Conservation (phyloP, 2,113 vertebrate genomes). For the Antechinus flavipes region DNA sequence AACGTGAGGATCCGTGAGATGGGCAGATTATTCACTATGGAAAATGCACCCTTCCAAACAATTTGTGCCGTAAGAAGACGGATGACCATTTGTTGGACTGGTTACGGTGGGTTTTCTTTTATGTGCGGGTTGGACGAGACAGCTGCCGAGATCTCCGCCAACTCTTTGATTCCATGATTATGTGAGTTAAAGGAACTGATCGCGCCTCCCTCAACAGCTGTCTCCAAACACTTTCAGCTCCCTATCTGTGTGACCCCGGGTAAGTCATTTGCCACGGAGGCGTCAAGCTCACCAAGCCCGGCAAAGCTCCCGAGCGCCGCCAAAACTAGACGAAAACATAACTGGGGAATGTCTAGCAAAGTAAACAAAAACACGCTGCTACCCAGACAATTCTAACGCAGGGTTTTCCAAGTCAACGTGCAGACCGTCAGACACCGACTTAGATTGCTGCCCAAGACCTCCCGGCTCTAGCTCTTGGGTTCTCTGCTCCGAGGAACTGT, state of each 20-base stretch:
- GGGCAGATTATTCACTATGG: background rate
- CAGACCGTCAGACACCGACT: background rate
- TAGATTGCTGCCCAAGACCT: background rate
- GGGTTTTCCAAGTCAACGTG: background rate
- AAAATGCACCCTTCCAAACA: background rate
- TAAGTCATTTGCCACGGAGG: background rate
- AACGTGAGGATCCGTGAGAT: background rate
- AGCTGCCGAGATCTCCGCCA: background rate
- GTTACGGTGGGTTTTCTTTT: background rate
- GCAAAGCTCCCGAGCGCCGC: background rate
- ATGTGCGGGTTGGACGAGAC: background rate
- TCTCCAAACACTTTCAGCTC: background rate
- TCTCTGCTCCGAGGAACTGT: background rate
- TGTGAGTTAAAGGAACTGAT: background rate
- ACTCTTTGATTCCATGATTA: background rate
- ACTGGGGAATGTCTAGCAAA: background rate
- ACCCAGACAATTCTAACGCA: background rate
- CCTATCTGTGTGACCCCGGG: background rate
- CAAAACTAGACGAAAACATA: background rate
- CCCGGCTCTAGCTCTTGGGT: background rate
- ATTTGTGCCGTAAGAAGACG: background rate
- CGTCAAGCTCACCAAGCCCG: background rate
- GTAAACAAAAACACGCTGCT: background rate
- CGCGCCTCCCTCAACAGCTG: background rate
- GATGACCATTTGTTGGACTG: background rate